phyloP scores from a whole-genome alignment of 2,113 vertebrate species.

The Vidua macroura region DNA sequence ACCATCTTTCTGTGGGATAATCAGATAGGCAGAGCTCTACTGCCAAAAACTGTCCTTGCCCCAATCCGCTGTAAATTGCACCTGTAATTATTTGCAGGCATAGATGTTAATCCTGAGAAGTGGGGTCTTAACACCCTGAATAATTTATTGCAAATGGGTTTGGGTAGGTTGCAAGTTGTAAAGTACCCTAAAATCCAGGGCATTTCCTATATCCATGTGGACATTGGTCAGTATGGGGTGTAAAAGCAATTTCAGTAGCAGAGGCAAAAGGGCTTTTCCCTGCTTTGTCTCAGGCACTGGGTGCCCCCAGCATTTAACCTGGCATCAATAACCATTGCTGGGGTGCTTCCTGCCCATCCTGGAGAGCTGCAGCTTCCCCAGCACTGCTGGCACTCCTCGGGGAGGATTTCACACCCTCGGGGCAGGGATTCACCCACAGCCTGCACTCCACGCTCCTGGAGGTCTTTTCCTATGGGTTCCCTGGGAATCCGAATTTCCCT shows the following conservation, averaged over 20 bases:
- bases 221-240: not conserved
- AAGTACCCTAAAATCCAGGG: not conserved
- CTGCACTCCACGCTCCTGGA: not conserved
- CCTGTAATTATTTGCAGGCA: not conserved
- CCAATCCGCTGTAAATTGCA: not conserved
- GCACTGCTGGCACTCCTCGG: not conserved
- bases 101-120: not conserved
- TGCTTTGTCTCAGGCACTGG: not conserved
- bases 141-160: not conserved
- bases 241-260: not conserved
- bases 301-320: not conserved
- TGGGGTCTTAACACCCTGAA: not conserved
- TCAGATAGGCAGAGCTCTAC: not conserved
- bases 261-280: not conserved
- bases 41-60: not conserved
- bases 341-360: not conserved
- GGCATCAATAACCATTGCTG: not conserved
- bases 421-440: not conserved
- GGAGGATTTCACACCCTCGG: not conserved
- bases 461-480: not conserved
- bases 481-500: not conserved
- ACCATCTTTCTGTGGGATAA: not conserved
- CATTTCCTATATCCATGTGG: not conserved
- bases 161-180: not conserved
- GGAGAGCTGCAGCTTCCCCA: not conserved